Evolutionary conservation across 2,888 invertebrate genomes (phyloP).

Genomic region (Ormyrus rosae): DNA sequence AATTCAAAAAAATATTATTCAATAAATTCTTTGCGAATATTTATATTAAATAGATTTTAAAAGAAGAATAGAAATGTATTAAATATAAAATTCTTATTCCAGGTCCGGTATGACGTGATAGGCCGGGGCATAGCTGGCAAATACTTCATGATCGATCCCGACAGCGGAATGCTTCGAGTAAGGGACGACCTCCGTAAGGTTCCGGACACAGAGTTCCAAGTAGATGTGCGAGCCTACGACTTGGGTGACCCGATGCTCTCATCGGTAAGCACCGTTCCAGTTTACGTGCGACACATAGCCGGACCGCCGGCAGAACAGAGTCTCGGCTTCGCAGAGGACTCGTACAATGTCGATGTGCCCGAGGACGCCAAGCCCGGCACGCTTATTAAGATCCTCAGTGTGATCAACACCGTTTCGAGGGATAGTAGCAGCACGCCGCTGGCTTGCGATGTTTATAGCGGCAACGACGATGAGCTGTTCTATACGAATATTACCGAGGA

Average conservation of each 20-base stretch:
- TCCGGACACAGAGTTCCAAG: constrained; percentile 89
- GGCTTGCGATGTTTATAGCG: constrained; percentile 86
- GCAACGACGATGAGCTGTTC: constrained; percentile 87
- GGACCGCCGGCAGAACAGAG: constrained; percentile 84
- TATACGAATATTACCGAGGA: constrained; percentile 85
- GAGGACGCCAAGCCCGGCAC: constrained; percentile 85
- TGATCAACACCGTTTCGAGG: constrained; percentile 84
- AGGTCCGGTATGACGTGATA: constrained; percentile 86
- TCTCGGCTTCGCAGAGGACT: constrained; percentile 91
- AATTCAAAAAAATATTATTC: too few relatives aligned
- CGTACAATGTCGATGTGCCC: constrained; percentile 88
- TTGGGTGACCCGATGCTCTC: constrained; percentile 90
- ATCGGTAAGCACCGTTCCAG: constrained; percentile 87
- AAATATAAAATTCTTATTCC: constrained; percentile 30
- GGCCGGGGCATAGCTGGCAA: constrained; percentile 88
- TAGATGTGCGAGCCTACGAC: constrained; percentile 85
- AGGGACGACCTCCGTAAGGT: constrained; percentile 91
- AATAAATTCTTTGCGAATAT: too few relatives aligned
- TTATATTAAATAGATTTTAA: too few relatives aligned
- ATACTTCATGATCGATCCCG: constrained; percentile 92
- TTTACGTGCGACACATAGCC: constrained; percentile 89
- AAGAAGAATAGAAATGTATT: not conserved
- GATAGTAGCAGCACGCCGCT: constrained; percentile 81
- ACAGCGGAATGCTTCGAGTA: constrained; percentile 87
- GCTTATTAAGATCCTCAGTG: constrained; percentile 83